Conservation (phyloP, 2,113 vertebrate genomes). For the Tor tambroides region DNA sequence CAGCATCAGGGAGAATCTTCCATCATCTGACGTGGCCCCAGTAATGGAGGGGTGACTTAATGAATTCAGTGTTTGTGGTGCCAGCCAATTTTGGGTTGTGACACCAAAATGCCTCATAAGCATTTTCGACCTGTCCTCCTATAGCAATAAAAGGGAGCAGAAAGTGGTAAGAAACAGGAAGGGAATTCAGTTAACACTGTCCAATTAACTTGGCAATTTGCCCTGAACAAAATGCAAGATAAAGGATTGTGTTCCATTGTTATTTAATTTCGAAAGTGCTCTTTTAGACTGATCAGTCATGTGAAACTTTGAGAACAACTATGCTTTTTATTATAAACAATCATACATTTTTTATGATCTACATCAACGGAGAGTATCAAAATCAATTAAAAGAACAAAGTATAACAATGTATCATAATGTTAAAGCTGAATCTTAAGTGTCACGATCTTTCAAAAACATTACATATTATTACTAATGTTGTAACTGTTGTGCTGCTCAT, state of each 20-base stretch:
- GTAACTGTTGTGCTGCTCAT: no score
- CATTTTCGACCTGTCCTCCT: conserved; percentile 62
- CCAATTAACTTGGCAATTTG: conserved; percentile 32
- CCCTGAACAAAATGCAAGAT: conserved; percentile 14
- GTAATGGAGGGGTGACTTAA: conserved; percentile 65
- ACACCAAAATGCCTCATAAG: conserved; percentile 64
- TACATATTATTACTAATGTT: no score
- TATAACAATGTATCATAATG: not conserved
- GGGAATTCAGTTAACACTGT: conserved; percentile 21
- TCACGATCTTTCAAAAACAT: no score
- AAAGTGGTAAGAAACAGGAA: conserved; percentile 27
- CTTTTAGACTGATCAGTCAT: not conserved
- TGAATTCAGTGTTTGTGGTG: conserved; percentile 67
- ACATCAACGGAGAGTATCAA: not conserved
- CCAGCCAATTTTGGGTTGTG: conserved; percentile 61
- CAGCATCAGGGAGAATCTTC: conserved; percentile 64
- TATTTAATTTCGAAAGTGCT: conserved; percentile 30
- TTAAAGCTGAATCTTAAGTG: no score
- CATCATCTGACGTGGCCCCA: conserved; percentile 58
- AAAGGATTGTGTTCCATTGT: conserved; percentile 16
- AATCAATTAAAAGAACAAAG: no score
- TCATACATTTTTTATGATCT: not conserved
- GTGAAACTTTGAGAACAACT: conserved; percentile 3
- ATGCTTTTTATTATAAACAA: conserved; percentile 16
- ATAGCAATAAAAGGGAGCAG: conserved; percentile 40